Percentiles rank a stretch among this genome's conserved stretches.
These are phyloP conservation scores for Lepus europaeus DNA, from an alignment of 2,113 vertebrate genomes.

Conservation along the genomic window DNA sequence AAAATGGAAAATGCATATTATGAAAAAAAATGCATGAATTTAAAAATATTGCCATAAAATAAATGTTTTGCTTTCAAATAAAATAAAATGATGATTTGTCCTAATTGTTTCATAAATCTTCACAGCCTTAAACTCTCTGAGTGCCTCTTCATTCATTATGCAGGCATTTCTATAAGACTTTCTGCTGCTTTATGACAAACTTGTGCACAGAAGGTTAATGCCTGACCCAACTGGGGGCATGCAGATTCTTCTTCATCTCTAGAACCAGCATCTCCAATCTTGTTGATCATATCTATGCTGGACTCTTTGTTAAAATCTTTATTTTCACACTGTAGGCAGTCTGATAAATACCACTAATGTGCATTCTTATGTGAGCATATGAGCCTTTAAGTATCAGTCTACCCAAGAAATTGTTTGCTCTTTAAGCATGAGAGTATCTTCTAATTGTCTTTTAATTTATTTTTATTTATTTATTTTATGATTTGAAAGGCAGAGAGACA, in stretches of 20 bases:
- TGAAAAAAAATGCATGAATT: no score
- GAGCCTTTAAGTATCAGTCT: not conserved
- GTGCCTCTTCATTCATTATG: not conserved
- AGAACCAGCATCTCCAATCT: not conserved
- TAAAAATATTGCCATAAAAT: no score
- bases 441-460: no score
- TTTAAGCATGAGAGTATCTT: not conserved
- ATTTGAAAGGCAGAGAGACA: no score
- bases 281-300: not conserved
- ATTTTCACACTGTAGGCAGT: not conserved
- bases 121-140: not conserved
- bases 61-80: no score
- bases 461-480: no score
- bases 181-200: not conserved
- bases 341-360: not conserved
- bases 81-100: not conserved
- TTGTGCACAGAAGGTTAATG: not conserved
- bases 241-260: not conserved
- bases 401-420: not conserved
- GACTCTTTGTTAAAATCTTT: not conserved
- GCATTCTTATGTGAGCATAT: not conserved
- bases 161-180: no score
- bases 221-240: accelerated
- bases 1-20: no score
- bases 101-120: not conserved